Conservation (phyloP, 2,113 vertebrate species). For the Vireo altiloquus region DNA sequence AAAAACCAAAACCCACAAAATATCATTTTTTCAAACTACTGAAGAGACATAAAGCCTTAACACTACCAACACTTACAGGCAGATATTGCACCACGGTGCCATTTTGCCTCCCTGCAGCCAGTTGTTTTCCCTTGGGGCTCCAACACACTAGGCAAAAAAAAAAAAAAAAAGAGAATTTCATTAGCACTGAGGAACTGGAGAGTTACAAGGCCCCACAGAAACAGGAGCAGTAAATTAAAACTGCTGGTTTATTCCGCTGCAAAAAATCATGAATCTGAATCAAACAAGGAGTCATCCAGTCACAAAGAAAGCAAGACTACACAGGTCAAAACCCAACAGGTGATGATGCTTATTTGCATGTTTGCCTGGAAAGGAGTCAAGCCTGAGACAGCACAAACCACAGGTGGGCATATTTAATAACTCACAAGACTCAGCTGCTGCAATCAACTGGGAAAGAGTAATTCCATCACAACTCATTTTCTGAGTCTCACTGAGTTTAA, state of each 20-base stretch:
- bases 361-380: not conserved
- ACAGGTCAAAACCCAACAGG: not conserved
- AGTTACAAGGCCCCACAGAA: not conserved
- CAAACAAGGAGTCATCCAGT: not conserved
- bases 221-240: not conserved
- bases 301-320: not conserved
- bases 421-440: not conserved
- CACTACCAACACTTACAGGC: slow-evolving; percentile 79
- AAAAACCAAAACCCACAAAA: not conserved
- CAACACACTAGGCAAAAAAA: slow-evolving; percentile 83
- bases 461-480: not conserved
- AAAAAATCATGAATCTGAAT: not conserved
- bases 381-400: not conserved
- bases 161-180: not conserved
- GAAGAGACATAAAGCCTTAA: not conserved
- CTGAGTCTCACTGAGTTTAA: not conserved
- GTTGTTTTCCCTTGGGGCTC: slow-evolving; percentile 98
- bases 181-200: not conserved
- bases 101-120: slow-evolving; percentile 90
- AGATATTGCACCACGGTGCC: slow-evolving; percentile 92
- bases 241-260: fast-evolving
- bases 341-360: not conserved
- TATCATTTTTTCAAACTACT: not conserved
- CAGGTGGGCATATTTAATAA: not conserved
- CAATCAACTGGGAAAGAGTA: not conserved